A percentile compares a stretch with the other conserved stretches of the same genome.
Evolutionary conservation across 2,113 vertebrate genomes (phyloP).

Genomic region (Columba livia): DNA sequence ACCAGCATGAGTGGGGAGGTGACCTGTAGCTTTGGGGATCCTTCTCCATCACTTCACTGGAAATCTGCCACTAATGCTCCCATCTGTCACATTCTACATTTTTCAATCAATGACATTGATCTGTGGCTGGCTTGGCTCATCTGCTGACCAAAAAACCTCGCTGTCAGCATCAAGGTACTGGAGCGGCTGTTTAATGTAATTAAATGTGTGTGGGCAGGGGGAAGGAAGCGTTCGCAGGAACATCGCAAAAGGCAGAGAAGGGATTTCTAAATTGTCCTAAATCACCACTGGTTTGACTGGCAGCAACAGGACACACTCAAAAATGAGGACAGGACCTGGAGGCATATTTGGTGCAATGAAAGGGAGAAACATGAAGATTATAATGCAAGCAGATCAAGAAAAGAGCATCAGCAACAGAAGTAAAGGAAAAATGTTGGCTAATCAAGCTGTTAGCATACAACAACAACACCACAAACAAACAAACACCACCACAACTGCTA

Average conservation of each 20-base stretch:
- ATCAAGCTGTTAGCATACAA: background rate
- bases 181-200: background rate
- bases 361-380: background rate
- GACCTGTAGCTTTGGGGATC: background rate
- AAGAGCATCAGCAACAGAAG: background rate
- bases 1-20: background rate
- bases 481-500: too few relatives aligned
- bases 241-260: background rate
- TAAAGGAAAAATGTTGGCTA: background rate
- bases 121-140: background rate
- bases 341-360: background rate
- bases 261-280: background rate
- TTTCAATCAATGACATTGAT: conserved; percentile 17
- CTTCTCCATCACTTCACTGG: background rate
- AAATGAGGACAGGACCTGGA: background rate
- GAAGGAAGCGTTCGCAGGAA: background rate
- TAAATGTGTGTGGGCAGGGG: background rate
- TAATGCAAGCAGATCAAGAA: background rate
- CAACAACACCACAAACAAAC: background rate
- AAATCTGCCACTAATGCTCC: background rate
- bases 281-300: background rate
- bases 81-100: background rate
- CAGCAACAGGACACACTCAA: background rate
- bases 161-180: background rate
- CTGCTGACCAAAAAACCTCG: background rate